These are phyloP conservation scores for Aix galericulata DNA, from an alignment of 2,113 vertebrate genomes.

Conservation along the genomic window DNA sequence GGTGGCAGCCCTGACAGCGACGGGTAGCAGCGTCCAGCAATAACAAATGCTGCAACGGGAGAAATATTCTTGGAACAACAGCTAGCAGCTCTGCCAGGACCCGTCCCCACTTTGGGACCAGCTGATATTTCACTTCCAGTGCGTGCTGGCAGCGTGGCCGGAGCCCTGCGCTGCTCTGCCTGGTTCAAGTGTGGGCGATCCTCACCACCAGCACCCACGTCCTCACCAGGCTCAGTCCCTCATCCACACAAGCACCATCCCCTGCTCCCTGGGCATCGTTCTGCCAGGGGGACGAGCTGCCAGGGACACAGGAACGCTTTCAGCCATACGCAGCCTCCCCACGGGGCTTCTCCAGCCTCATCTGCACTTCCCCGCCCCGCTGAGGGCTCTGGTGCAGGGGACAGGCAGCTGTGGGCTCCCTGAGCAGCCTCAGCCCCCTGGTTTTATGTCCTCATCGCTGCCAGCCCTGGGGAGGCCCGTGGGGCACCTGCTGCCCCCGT, in stretches of 20 bases:
- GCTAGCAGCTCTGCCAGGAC: not conserved
- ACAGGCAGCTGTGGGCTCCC: not conserved
- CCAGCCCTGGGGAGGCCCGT: not conserved
- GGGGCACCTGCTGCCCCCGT: not conserved
- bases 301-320: not conserved
- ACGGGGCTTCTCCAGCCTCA: not conserved
- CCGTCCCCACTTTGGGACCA: not conserved
- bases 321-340: not conserved
- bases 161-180: not conserved
- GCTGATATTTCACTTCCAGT: not conserved
- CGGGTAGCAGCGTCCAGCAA: not conserved
- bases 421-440: not conserved
- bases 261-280: fast-evolving
- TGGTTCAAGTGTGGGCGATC: fast-evolving
- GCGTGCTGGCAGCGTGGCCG: fast-evolving
- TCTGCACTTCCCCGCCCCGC: fast-evolving
- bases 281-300: not conserved
- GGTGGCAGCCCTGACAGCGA: fast-evolving
- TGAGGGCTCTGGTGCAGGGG: not conserved
- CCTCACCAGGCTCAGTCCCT: not conserved
- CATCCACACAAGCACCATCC: fast-evolving
- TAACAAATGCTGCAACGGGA: not conserved
- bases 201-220: not conserved
- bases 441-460: not conserved
- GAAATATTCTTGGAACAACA: not conserved